phyloP scores from a whole-genome alignment of 2,797 vertebrate genomes.

The Pangasius djambal region DNA sequence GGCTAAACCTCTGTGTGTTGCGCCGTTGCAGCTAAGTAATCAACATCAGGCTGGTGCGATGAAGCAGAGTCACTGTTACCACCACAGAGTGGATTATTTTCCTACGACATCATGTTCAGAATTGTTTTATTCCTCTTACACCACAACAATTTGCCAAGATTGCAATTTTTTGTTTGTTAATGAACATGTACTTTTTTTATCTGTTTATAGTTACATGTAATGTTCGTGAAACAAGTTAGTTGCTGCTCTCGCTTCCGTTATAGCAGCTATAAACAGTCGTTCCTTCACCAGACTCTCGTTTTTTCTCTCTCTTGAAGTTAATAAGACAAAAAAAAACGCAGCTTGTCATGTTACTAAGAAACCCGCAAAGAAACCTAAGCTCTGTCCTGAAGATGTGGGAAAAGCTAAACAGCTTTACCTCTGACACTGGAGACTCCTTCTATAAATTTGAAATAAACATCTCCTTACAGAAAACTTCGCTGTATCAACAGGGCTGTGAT shows the following conservation, averaged over 20 bases:
- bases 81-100: neutral
- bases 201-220: neutral
- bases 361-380: neutral
- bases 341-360: neutral
- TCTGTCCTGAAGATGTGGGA: neutral
- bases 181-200: neutral
- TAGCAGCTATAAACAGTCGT: neutral
- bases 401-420: neutral
- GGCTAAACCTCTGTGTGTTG: neutral
- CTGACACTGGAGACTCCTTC: neutral
- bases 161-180: neutral
- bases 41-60: neutral
- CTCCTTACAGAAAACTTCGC: neutral
- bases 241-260: neutral
- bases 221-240: neutral
- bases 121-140: neutral
- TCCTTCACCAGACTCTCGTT: no score
- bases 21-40: neutral
- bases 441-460: neutral
- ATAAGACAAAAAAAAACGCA: neutral
- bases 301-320: neutral
- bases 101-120: neutral
- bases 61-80: neutral
- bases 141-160: neutral
- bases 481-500: neutral